Evolutionary conservation across 2,888 invertebrate species (phyloP).

Genomic region (Neoscelio sp.): DNA sequence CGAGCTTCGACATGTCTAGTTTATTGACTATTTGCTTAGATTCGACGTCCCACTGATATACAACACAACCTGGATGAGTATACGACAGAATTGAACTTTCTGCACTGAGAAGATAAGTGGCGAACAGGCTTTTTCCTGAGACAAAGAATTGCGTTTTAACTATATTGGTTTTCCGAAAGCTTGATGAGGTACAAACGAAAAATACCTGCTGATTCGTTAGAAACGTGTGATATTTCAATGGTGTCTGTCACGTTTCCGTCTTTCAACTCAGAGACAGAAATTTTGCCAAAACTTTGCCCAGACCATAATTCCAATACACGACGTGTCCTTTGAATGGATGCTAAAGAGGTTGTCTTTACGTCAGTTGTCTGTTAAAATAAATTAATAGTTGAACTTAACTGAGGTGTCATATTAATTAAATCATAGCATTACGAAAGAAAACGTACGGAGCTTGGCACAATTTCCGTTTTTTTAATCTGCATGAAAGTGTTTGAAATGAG

Average conservation of each 20-base stretch:
- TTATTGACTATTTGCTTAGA: slow-evolving; percentile 89
- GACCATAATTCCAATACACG: slow-evolving; percentile 92
- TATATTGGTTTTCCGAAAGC: not conserved
- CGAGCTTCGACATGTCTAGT: slow-evolving; percentile 95
- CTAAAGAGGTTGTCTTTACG: slow-evolving; percentile 78
- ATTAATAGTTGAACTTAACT: not conserved
- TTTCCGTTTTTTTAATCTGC: slow-evolving; percentile 79
- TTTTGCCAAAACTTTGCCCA: slow-evolving; percentile 91
- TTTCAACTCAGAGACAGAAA: slow-evolving; percentile 90
- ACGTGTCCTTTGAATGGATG: slow-evolving; percentile 78
- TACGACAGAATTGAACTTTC: slow-evolving; percentile 90
- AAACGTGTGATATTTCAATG: slow-evolving; percentile 88
- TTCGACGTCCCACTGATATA: slow-evolving; percentile 93
- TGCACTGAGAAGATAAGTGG: slow-evolving; percentile 88
- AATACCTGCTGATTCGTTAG: slow-evolving; percentile 85
- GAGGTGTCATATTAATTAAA: not conserved
- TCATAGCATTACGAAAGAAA: not conserved
- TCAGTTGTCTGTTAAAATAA: slow-evolving; percentile 71
- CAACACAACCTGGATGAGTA: slow-evolving; percentile 93
- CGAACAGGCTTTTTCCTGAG: slow-evolving; percentile 86
- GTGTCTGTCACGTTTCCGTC: slow-evolving; percentile 83
- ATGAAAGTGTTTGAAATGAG: slow-evolving; percentile 79
- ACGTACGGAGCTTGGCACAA: slow-evolving; percentile 69
- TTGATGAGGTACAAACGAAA: no score
- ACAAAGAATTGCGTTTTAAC: not conserved